These are phyloP conservation scores for Vanessa atalanta DNA, from an alignment of 1,140 invertebrate species.

Conservation along the genomic window DNA sequence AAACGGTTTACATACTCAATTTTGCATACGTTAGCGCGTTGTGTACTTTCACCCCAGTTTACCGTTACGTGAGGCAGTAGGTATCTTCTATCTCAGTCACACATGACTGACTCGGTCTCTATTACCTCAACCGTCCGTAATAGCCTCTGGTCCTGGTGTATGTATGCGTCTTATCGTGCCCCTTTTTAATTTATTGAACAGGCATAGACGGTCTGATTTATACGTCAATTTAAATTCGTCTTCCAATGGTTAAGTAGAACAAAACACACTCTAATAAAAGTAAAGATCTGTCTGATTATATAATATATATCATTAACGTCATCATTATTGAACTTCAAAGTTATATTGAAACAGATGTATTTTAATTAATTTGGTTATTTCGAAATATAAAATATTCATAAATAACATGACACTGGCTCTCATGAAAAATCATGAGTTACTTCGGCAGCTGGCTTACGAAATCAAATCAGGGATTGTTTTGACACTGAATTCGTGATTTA, in stretches of 20 bases:
- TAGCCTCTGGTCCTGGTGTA: conserved; percentile 39
- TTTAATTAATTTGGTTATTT: conserved; percentile 12
- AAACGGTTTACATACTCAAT: conserved; percentile 10
- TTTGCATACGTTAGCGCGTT: conserved; percentile 46
- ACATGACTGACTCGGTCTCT: conserved; percentile 52
- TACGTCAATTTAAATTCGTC: conserved; percentile 53
- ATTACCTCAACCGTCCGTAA: conserved; percentile 59
- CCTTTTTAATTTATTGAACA: conserved; percentile 66
- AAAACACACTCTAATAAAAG: background rate
- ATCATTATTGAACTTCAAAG: background rate
- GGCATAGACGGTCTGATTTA: conserved; percentile 56
- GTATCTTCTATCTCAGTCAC: conserved; percentile 54
- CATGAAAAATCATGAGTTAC: conserved; percentile 29
- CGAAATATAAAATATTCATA: conserved; percentile 11
- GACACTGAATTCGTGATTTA: conserved; percentile 33
- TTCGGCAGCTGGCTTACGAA: conserved; percentile 28
- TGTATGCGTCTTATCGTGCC: conserved; percentile 56
- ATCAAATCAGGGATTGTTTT: conserved; percentile 38
- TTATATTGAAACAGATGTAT: background rate
- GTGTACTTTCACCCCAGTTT: conserved; percentile 72
- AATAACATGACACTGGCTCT: conserved; percentile 3
- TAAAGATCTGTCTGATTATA: background rate
- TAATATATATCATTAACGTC: background rate
- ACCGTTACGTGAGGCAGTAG: conserved; percentile 67
- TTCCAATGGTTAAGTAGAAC: conserved; percentile 41